Percentiles rank a stretch among this genome's conserved stretches.
These are phyloP conservation scores for Tragelaphus buxtoni DNA, from an alignment of 2,113 vertebrate species.

Conservation along the genomic window DNA sequence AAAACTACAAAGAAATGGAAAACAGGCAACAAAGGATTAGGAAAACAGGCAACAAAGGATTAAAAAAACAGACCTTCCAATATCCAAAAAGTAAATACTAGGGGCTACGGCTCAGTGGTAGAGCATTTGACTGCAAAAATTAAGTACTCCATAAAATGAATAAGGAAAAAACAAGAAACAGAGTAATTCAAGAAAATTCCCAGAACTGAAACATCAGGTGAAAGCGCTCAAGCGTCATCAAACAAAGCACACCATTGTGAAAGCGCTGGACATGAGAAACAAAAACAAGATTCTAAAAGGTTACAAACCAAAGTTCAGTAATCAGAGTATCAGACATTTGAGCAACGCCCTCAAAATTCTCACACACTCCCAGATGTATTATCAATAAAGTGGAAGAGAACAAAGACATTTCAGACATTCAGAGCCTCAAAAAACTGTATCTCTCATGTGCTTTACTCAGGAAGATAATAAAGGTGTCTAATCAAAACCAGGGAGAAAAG, in stretches of 20 bases:
- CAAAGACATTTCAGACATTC: background rate
- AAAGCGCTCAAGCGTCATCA: background rate
- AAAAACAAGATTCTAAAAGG: background rate
- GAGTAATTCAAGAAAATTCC: background rate
- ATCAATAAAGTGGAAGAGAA: background rate
- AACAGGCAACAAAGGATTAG: background rate
- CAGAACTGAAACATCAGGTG: background rate
- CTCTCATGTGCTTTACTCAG: background rate
- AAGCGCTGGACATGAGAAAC: background rate
- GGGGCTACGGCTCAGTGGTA: background rate
- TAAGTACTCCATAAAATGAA: background rate
- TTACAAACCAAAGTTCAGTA: background rate
- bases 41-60: background rate
- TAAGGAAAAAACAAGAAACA: background rate
- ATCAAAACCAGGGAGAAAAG: background rate
- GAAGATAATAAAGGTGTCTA: background rate
- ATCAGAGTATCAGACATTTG: background rate
- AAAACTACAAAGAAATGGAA: background rate
- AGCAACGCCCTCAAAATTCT: background rate
- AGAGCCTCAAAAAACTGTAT: background rate
- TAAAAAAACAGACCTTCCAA: background rate
- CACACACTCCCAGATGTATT: background rate
- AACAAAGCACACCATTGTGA: background rate
- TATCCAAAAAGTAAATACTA: background rate
- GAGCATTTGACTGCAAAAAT: background rate